Evolutionary conservation across 2,113 vertebrate genomes (phyloP), one percentile per base, ranked within the genome.

Genomic region (Lagopus leucura): DNA sequence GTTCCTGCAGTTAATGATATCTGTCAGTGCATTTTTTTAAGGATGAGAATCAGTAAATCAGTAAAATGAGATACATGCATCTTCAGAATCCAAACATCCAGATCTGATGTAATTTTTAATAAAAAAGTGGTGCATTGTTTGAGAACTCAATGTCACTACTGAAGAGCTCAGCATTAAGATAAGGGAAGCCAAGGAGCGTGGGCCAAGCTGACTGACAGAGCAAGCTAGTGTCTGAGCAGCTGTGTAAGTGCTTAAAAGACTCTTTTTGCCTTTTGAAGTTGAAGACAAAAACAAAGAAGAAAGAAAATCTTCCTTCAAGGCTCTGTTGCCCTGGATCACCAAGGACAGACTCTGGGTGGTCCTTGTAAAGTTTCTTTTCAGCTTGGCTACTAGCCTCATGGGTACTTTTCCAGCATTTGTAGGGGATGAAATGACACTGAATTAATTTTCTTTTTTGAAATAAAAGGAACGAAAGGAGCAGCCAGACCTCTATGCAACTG

Each of bases 281-380:
- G 89, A 86, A 92, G 54, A 91, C 18, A 77, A 88, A 77, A 91
- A 57, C 15, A 64, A 38, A 36, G 16, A 0, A 17, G 79, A 88
- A 85, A 74, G 17, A 92, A 89, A 89, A 92, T 90, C 94, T 90
- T 92, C 92, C 52, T 83, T 81, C 86, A 88, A 72, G 55, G 13
- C 24, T 69, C 65, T 80, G 13, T 92, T 95, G 27, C 73, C 47
- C 76, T 71, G 69, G 48, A 93, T 89, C 82, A 91, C 75, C 21
- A 91, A 64, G 50, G 60, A 92, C 28, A 74, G 55, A 71, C 93
- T 77, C 89, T 94, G 94, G 91, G 95, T 93, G 82, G 94, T 94
- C 93, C 8, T 16, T 15, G 20, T 71, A 27, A 85, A 88, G 11
- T 83, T 91, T 81, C 89, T 88, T 95, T 94, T 96, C 92, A 94